A percentile compares a stretch with the other conserved stretches of the same genome.
These are phyloP conservation scores for Himalopsyche phryganea DNA, from an alignment of 1,140 invertebrate genomes.

Conservation along the genomic window DNA sequence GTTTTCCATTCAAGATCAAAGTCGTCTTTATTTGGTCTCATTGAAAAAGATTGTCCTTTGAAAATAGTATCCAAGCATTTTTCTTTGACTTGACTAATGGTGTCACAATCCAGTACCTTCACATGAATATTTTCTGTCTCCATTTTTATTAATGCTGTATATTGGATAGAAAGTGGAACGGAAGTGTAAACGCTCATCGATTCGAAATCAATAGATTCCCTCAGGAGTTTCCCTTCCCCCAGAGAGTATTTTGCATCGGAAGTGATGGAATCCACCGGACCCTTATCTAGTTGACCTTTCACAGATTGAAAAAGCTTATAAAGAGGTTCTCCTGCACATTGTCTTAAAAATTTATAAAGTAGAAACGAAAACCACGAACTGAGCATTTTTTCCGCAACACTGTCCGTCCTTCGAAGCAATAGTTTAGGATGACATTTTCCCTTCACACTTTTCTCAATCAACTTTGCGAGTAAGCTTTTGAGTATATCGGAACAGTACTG, in stretches of 20 bases:
- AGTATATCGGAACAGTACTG: slow-evolving; percentile 99
- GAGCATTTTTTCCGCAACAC: slow-evolving; percentile 98
- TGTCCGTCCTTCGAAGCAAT: slow-evolving; percentile 91
- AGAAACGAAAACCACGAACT: slow-evolving; percentile 99
- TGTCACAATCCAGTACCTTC: slow-evolving; percentile 98
- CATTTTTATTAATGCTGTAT: slow-evolving; percentile 71
- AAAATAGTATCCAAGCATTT: slow-evolving; percentile 98
- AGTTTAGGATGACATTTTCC: slow-evolving; percentile 98
- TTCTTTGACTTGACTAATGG: slow-evolving; percentile 98
- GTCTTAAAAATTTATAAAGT: slow-evolving; percentile 93
- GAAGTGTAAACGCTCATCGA: slow-evolving; percentile 92
- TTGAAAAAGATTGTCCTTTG: slow-evolving; percentile 90
- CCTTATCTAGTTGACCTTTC: slow-evolving; percentile 99
- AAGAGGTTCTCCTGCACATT: slow-evolving; percentile 94
- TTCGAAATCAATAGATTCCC: slow-evolving; percentile 96
- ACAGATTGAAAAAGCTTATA: slow-evolving; percentile 98
- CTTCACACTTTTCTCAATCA: slow-evolving; percentile 98
- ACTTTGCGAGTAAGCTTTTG: slow-evolving; percentile 92
- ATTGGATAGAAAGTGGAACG: slow-evolving; percentile 89
- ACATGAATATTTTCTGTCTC: slow-evolving; percentile 90
- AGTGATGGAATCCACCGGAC: slow-evolving; percentile 97
- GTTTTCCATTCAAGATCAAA: slow-evolving; percentile 96
- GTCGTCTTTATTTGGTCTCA: slow-evolving; percentile 91
- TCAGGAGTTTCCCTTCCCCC: slow-evolving; percentile 97
- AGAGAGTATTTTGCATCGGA: slow-evolving; percentile 97